Percentiles rank a stretch among this genome's conserved stretches.
Evolutionary conservation across 2,888 invertebrate species (phyloP).

Genomic region (Tenthredo livida): DNA sequence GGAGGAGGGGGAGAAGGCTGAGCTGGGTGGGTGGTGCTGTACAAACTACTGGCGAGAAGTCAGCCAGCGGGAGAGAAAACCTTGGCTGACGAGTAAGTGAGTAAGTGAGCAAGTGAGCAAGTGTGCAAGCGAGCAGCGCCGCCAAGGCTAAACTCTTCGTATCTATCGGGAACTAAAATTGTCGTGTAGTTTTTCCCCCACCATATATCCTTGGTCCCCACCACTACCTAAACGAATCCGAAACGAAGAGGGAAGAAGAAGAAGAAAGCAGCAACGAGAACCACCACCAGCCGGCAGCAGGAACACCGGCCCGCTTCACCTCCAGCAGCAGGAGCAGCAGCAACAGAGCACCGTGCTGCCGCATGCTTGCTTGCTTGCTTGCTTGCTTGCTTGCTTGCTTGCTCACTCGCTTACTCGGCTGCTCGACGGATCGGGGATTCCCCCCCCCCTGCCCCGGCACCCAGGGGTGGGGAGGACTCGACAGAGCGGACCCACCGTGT

Average conservation of each 20-base stretch:
- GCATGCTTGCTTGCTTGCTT: conserved; percentile 3
- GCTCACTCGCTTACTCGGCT: neutral
- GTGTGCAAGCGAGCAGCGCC: conserved; percentile 74
- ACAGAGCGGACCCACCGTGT: conserved; percentile 61
- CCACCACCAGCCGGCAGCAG: conserved; percentile 71
- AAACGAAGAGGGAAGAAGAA: conserved; percentile 58
- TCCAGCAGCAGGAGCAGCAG: conserved; percentile 47
- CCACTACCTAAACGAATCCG: conserved; percentile 50
- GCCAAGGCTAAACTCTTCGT: conserved; percentile 74
- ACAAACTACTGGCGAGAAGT: conserved; percentile 78
- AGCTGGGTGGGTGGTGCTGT: conserved; percentile 60
- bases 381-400: neutral
- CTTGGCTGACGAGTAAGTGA: conserved; percentile 60
- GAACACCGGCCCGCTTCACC: conserved; percentile 62
- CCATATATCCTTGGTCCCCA: conserved; percentile 56
- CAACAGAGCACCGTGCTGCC: conserved; percentile 25
- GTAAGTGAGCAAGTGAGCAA: conserved; percentile 69
- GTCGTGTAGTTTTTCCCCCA: conserved; percentile 73
- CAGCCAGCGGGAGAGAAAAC: conserved; percentile 60
- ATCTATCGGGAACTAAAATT: conserved; percentile 77
- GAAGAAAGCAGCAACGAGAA: conserved; percentile 65
- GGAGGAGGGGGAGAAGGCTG: conserved; percentile 57
- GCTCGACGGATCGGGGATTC: conserved; percentile 13
- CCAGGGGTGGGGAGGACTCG: conserved; percentile 63
- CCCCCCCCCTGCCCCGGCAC: neutral